Percentiles rank a stretch among this genome's conserved stretches.
Conservation (phyloP, 2,888 invertebrate species). For the Epistrophella euchroma region DNA sequence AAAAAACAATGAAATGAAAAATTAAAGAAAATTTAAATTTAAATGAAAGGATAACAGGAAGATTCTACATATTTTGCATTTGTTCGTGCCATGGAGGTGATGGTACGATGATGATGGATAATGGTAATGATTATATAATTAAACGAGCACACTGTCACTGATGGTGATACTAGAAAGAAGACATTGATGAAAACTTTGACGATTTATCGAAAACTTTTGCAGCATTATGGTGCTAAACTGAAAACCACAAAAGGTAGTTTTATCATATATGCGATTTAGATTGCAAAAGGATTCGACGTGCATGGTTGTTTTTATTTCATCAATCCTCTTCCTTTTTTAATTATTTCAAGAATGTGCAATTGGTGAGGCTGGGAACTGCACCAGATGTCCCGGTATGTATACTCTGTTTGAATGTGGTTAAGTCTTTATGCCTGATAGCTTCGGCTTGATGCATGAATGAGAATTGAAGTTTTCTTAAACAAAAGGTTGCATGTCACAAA, state of each 20-base stretch:
- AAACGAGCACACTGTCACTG: background rate
- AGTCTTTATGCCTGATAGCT: background rate
- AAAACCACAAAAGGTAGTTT: conserved; percentile 13
- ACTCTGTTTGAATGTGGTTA: conserved; percentile 27
- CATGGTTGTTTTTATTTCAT: background rate
- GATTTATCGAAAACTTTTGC: conserved; percentile 3
- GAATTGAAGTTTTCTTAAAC: conserved; percentile 44
- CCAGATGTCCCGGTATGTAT: conserved; percentile 45
- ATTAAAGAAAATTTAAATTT: conserved; percentile 23
- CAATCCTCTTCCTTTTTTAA: conserved; percentile 7
- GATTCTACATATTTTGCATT: background rate
- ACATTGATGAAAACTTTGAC: background rate
- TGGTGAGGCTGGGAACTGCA: conserved; percentile 49
- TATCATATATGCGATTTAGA: conserved; percentile 42
- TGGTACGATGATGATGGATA: background rate
- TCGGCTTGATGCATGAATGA: conserved; percentile 19
- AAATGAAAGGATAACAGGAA: conserved; percentile 36
- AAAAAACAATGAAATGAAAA: background rate
- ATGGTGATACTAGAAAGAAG: background rate
- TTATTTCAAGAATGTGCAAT: conserved; percentile 22
- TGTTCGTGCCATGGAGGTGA: no score
- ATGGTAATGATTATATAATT: conserved; percentile 25
- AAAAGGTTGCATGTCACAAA: conserved; percentile 27
- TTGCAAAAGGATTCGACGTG: conserved; percentile 10
- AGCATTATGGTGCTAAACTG: conserved; percentile 18